Evolutionary conservation across 2,888 invertebrate species (phyloP).

Genomic region (Campaea margaritaria): DNA sequence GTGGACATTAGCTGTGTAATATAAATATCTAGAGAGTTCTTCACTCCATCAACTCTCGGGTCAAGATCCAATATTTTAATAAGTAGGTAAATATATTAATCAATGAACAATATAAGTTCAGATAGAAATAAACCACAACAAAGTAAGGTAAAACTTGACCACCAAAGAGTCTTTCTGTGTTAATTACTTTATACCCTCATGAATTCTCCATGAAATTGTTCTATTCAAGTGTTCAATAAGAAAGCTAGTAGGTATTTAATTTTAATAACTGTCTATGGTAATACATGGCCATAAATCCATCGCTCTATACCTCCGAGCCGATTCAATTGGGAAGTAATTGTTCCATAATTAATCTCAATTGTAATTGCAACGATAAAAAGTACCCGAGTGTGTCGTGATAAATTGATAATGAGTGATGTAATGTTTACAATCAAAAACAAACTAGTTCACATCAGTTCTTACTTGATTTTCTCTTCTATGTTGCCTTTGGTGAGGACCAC

Average conservation of each 20-base stretch:
- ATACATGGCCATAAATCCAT: slow-evolving; percentile 9
- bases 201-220: background rate
- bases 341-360: slow-evolving; percentile 19
- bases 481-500: slow-evolving; percentile 94
- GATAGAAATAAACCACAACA: background rate
- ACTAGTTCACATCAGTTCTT: slow-evolving; percentile 47
- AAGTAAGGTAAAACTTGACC: background rate
- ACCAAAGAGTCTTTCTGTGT: background rate
- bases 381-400: slow-evolving; percentile 16
- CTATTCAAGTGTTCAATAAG: slow-evolving; percentile 1
- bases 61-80: too few species aligned
- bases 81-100: too few species aligned
- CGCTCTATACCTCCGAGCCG: background rate
- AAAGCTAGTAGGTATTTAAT: background rate
- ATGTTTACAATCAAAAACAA: slow-evolving; percentile 49
- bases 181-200: background rate
- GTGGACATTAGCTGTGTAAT: too few species aligned
- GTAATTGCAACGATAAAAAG: slow-evolving; percentile 15
- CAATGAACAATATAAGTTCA: background rate
- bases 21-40: too few species aligned
- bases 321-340: slow-evolving; percentile 16
- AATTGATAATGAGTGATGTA: slow-evolving; percentile 35
- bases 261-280: slow-evolving; percentile 1
- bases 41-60: too few species aligned
- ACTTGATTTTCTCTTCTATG: slow-evolving; percentile 93